These are phyloP conservation scores for Lucifuga dentata DNA, from an alignment of 2,113 vertebrate species.

Conservation along the genomic window DNA sequence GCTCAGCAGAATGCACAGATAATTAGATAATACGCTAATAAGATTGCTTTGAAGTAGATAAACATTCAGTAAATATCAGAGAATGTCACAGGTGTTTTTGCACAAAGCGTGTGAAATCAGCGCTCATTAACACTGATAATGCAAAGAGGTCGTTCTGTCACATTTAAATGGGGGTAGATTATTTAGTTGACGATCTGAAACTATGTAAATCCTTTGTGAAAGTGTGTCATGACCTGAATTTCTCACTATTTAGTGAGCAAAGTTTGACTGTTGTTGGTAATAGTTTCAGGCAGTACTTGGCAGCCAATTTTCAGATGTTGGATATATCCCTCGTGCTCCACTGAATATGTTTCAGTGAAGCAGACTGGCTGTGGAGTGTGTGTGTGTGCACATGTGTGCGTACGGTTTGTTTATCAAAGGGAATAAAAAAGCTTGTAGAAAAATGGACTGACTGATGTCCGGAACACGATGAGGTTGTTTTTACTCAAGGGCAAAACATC, in stretches of 20 bases:
- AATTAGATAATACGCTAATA: slow-evolving; percentile 70
- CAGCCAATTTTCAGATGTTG: background rate
- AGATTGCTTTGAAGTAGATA: slow-evolving; percentile 66
- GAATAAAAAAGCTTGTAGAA: slow-evolving; percentile 42
- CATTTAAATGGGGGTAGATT: slow-evolving; percentile 30
- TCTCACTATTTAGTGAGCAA: no score
- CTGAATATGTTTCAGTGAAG: background rate
- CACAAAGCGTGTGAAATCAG: slow-evolving; percentile 49
- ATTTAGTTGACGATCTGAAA: background rate
- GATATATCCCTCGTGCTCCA: background rate
- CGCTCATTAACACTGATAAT: slow-evolving; percentile 45
- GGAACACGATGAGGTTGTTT: slow-evolving; percentile 7
- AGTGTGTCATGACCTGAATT: no score
- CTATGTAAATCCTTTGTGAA: no score
- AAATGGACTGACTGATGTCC: slow-evolving; percentile 29
- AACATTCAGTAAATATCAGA: slow-evolving; percentile 62
- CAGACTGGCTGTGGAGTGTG: background rate
- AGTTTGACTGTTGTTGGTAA: background rate
- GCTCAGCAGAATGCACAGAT: slow-evolving; percentile 63
- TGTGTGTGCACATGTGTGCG: no score
- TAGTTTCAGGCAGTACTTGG: background rate
- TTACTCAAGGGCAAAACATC: slow-evolving; percentile 19
- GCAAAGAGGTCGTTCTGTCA: slow-evolving; percentile 28
- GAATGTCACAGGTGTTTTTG: slow-evolving; percentile 58
- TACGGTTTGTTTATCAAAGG: slow-evolving; percentile 55